Conservation (phyloP, 2,113 vertebrate species). For the Lampris megalopsis region DNA sequence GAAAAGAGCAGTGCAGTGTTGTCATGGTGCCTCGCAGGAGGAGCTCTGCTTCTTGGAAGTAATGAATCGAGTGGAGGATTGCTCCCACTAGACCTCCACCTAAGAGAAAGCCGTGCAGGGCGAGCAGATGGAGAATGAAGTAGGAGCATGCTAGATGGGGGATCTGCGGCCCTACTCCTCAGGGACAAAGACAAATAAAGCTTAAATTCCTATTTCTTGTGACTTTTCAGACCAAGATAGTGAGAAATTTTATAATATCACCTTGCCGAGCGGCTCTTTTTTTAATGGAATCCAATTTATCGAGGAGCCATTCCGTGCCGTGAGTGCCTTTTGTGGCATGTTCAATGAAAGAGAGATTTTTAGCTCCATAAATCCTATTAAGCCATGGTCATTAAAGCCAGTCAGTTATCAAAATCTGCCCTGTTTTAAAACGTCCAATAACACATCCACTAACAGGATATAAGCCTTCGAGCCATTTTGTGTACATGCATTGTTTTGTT, state of each 20-base stretch:
- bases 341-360: no score
- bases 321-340: no score
- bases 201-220: slow-evolving; percentile 6
- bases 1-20: slow-evolving; percentile 72
- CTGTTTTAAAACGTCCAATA: no score
- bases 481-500: no score
- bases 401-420: no score
- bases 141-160: slow-evolving; percentile 19
- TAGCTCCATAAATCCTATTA: no score
- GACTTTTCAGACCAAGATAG: not conserved
- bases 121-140: slow-evolving; percentile 29
- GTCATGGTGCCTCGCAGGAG: slow-evolving; percentile 74
- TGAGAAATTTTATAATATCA: slow-evolving; percentile 13
- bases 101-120: slow-evolving; percentile 55
- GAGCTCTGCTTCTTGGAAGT: slow-evolving; percentile 68
- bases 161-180: slow-evolving; percentile 37
- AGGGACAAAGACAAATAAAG: slow-evolving; percentile 39
- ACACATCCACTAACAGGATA: no score
- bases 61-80: slow-evolving; percentile 74
- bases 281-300: slow-evolving; percentile 34
- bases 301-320: not conserved
- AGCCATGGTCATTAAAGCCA: no score
- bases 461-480: no score
- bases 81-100: slow-evolving; percentile 63
- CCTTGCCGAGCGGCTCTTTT: not conserved